A percentile compares a stretch with the other conserved stretches of the same genome.
phyloP scores from a whole-genome alignment of 2,888 invertebrate genomes.

The Aspidiotus destructor region DNA sequence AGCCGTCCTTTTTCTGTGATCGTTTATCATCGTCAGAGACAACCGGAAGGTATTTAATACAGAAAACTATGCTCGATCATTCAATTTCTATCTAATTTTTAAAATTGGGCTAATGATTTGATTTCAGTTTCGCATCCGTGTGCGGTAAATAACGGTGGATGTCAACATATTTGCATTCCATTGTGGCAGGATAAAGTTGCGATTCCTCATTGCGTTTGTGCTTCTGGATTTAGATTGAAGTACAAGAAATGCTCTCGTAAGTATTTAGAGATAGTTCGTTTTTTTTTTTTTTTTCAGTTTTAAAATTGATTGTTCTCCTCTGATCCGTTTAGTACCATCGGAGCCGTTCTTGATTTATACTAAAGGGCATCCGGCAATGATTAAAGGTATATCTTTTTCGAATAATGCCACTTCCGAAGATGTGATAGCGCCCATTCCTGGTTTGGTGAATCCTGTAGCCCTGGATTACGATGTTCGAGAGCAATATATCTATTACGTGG shows the following conservation, averaged over 20 bases:
- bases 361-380: conserved; percentile 58
- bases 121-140: conserved; percentile 53
- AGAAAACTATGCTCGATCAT: neutral
- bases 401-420: conserved; percentile 43
- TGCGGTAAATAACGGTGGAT: conserved; percentile 55
- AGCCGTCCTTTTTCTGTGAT: conserved; percentile 56
- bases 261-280: neutral
- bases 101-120: conserved; percentile 25
- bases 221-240: conserved; percentile 57
- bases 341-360: conserved; percentile 53
- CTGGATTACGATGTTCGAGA: conserved; percentile 58
- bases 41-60: conserved; percentile 55
- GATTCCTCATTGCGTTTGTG: conserved; percentile 59
- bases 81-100: neutral
- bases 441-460: conserved; percentile 54
- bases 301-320: conserved; percentile 2
- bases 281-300: neutral
- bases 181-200: conserved; percentile 46
- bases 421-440: conserved; percentile 60
- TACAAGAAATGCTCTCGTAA: conserved; percentile 44
- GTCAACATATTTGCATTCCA: conserved; percentile 68
- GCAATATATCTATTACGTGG: conserved; percentile 56
- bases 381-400: conserved; percentile 52
- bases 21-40: conserved; percentile 65
- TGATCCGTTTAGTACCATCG: conserved; percentile 38